Conservation (phyloP, 2,888 invertebrate species). For the Trissonchulus sp. region DNA sequence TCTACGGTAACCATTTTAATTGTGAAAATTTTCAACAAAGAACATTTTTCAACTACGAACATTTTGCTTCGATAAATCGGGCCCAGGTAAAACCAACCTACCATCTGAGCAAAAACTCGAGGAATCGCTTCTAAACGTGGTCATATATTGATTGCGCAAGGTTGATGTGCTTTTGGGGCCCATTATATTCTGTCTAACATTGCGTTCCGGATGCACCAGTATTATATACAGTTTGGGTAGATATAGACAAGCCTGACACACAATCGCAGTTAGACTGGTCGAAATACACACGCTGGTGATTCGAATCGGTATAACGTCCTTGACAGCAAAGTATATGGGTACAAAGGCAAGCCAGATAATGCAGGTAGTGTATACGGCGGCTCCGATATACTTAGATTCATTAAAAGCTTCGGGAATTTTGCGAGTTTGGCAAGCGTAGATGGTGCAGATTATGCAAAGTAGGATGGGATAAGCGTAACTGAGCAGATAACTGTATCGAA, state of each 20-base stretch:
- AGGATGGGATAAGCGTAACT: conserved; percentile 78
- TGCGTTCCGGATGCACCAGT: conserved; percentile 76
- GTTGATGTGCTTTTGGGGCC: conserved; percentile 26
- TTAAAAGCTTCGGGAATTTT: conserved; percentile 58
- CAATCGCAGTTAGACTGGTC: conserved; percentile 85
- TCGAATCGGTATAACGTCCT: conserved; percentile 65
- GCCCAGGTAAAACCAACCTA: too few relatives aligned
- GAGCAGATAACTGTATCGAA: conserved; percentile 68
- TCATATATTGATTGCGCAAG: neutral
- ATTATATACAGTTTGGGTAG: conserved; percentile 88
- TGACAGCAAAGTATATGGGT: conserved; percentile 62
- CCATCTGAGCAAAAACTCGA: conserved; percentile 30
- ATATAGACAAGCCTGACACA: conserved; percentile 85
- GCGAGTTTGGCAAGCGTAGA: conserved; percentile 55
- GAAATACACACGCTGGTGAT: conserved; percentile 93
- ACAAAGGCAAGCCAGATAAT: conserved; percentile 59
- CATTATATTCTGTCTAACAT: conserved; percentile 66
- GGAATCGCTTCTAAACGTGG: neutral
- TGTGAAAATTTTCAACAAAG: too few relatives aligned
- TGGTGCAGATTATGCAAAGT: conserved; percentile 66
- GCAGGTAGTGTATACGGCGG: conserved; percentile 86
- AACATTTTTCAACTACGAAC: too few relatives aligned
- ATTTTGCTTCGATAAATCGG: too few relatives aligned
- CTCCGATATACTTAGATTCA: conserved; percentile 56
- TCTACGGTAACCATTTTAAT: too few relatives aligned